Conservation (phyloP, 1,140 invertebrate genomes). For the Drosophila insularis region DNA sequence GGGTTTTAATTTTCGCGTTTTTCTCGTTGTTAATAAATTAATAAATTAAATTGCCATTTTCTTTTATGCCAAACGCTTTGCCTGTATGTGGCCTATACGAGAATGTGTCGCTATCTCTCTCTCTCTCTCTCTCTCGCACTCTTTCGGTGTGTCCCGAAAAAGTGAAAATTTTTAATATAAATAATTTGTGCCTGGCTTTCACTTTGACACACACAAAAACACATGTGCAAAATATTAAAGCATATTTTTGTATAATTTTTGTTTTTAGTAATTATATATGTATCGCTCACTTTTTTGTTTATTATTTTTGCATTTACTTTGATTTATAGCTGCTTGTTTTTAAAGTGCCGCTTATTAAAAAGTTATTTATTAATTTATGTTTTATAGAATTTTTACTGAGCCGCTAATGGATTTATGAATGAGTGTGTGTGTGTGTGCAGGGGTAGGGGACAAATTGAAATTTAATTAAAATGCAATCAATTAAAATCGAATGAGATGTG, state of each 20-base stretch:
- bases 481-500: slow-evolving; percentile 42
- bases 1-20: slow-evolving; percentile 59
- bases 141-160: slow-evolving; percentile 34
- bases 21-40: slow-evolving; percentile 57
- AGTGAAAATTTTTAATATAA: slow-evolving; percentile 71
- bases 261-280: not conserved
- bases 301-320: slow-evolving; percentile 5
- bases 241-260: slow-evolving; percentile 47
- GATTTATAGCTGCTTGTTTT: slow-evolving; percentile 30
- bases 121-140: slow-evolving; percentile 1
- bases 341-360: slow-evolving; percentile 39
- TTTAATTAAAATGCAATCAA: slow-evolving; percentile 66
- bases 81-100: slow-evolving; percentile 5
- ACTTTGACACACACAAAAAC: slow-evolving; percentile 45
- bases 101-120: not conserved
- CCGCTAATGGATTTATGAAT: slow-evolving; percentile 26
- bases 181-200: slow-evolving; percentile 59
- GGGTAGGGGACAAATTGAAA: slow-evolving; percentile 32
- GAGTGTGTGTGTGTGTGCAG: slow-evolving; percentile 9
- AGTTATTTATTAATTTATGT: slow-evolving; percentile 55
- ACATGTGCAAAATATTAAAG: slow-evolving; percentile 44
- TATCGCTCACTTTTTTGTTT: not conserved
- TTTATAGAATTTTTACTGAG: slow-evolving; percentile 35
- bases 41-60: slow-evolving; percentile 70
- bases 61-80: slow-evolving; percentile 53